Percentiles rank a stretch among this genome's conserved stretches.
These are phyloP conservation scores for Calyptomena viridis DNA, from an alignment of 2,113 vertebrate species.

Conservation along the genomic window DNA sequence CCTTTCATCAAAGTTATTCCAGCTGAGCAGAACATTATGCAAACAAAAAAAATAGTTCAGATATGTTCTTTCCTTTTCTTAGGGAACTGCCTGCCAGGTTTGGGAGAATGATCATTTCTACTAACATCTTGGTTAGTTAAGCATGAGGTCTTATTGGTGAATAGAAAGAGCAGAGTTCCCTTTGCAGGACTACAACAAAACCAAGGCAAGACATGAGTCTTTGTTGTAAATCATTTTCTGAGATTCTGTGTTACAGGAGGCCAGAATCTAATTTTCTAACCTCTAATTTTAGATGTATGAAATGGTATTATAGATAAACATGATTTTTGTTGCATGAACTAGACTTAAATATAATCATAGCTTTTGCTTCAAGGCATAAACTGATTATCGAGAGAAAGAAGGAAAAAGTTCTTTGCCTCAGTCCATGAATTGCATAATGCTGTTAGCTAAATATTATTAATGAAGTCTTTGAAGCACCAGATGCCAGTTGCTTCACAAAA, in stretches of 20 bases:
- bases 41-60: background rate
- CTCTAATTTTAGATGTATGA: background rate
- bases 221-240: background rate
- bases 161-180: background rate
- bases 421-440: background rate
- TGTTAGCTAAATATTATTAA: background rate
- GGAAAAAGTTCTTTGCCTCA: background rate
- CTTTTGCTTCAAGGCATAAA: background rate
- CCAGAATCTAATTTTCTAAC: background rate
- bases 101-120: background rate
- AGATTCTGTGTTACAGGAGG: background rate
- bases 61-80: background rate
- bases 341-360: background rate
- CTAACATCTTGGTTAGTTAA: background rate
- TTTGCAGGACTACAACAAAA: background rate
- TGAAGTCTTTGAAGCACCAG: background rate
- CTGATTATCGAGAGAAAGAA: background rate
- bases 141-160: background rate
- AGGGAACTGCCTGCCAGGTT: background rate
- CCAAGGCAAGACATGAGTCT: accelerated
- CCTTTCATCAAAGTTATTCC: background rate
- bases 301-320: background rate
- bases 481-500: background rate
- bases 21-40: background rate
- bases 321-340: background rate